A percentile compares a stretch with the other conserved stretches of the same genome.
phyloP scores from a whole-genome alignment of 2,797 vertebrate genomes.

The Eupleurogrammus muticus region DNA sequence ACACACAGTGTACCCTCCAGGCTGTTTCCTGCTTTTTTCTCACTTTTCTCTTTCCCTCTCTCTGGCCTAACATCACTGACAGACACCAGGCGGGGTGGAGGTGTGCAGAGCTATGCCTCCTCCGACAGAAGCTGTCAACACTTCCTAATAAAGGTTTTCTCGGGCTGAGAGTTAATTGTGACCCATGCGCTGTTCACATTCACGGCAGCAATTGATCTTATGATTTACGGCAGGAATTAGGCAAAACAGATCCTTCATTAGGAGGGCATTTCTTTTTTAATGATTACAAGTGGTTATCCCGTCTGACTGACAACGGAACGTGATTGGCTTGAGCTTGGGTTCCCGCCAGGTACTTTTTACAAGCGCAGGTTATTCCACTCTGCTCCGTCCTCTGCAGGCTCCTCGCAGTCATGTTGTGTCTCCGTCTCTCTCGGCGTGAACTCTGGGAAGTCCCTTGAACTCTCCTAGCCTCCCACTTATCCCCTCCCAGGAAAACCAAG shows the following conservation, averaged over 20 bases:
- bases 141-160: slow-evolving; percentile 39
- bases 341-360: slow-evolving; percentile 79
- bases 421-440: slow-evolving; percentile 70
- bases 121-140: slow-evolving; percentile 54
- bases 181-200: slow-evolving; percentile 4
- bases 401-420: slow-evolving; percentile 45
- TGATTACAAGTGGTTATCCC: slow-evolving; percentile 14
- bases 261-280: slow-evolving; percentile 11
- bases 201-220: slow-evolving; percentile 3
- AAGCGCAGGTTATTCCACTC: slow-evolving; percentile 65
- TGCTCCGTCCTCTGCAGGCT: slow-evolving; percentile 40
- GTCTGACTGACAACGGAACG: slow-evolving; percentile 4
- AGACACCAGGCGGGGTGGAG: slow-evolving; percentile 14
- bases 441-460: slow-evolving; percentile 87
- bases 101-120: not conserved
- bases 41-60: slow-evolving; percentile 47
- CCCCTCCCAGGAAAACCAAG: slow-evolving; percentile 64
- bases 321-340: slow-evolving; percentile 46
- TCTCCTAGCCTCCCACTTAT: slow-evolving; percentile 58
- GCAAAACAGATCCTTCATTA: not conserved
- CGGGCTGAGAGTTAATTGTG: slow-evolving; percentile 34
- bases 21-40: slow-evolving; percentile 44
- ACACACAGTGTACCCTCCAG: slow-evolving; percentile 38
- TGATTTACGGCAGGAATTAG: slow-evolving; percentile 19
- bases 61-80: slow-evolving; percentile 50